phyloP scores from a whole-genome alignment of 2,888 invertebrate genomes.

The Himalopsyche anomala region DNA sequence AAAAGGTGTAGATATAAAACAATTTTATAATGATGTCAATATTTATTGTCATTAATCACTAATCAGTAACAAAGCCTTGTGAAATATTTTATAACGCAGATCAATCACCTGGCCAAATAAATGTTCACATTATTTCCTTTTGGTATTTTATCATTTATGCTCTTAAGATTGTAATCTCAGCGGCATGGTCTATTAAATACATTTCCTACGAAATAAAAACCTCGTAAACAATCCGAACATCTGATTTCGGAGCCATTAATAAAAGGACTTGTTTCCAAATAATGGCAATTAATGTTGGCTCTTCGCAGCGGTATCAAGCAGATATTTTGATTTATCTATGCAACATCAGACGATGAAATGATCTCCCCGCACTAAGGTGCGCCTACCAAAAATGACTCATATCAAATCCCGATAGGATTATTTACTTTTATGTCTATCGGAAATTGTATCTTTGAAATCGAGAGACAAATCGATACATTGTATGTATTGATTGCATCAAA shows the following conservation, averaged over 20 bases:
- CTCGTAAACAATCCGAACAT: slow-evolving; percentile 12
- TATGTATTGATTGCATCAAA: too few species aligned
- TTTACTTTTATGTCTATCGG: slow-evolving; percentile 2
- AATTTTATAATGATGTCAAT: not conserved
- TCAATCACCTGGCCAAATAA: slow-evolving; percentile 1
- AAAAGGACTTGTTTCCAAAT: slow-evolving; percentile 41
- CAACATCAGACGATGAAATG: slow-evolving; percentile 20
- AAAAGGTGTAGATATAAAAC: not conserved
- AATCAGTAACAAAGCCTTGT: not conserved
- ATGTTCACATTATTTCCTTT: slow-evolving; percentile 1
- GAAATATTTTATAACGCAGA: not conserved
- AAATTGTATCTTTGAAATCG: not conserved
- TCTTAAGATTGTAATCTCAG: not conserved
- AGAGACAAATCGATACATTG: too few species aligned
- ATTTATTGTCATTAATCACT: not conserved
- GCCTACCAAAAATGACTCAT: slow-evolving; percentile 12
- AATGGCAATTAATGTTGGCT: slow-evolving; percentile 26
- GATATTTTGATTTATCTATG: slow-evolving; percentile 22
- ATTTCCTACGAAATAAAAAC: slow-evolving; percentile 37
- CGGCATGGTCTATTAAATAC: slow-evolving; percentile 10
- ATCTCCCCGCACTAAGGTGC: slow-evolving; percentile 3
- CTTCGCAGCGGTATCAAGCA: slow-evolving; percentile 10
- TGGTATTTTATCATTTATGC: not conserved
- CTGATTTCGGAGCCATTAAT: slow-evolving; percentile 37
- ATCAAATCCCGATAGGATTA: not conserved